Percentiles rank a stretch among this genome's conserved stretches.
These are phyloP conservation scores for Bemisia tabaci DNA, from an alignment of 1,140 invertebrate species.

Conservation along the genomic window DNA sequence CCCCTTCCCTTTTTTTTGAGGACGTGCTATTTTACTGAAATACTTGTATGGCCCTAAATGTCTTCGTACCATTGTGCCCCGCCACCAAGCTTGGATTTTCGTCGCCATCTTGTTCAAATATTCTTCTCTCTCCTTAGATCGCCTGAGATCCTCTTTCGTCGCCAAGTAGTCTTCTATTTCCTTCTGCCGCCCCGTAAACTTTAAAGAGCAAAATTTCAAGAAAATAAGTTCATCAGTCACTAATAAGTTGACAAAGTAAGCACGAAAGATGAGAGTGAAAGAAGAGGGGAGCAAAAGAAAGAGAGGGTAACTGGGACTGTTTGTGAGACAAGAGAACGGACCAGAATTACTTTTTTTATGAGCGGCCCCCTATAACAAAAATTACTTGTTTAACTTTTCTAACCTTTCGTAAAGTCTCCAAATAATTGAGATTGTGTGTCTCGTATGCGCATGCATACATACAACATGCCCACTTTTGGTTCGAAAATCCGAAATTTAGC, in stretches of 20 bases:
- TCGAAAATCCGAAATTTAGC: too few relatives aligned
- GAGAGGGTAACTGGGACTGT: too few relatives aligned
- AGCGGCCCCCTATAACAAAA: background rate
- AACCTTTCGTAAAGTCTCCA: too few relatives aligned
- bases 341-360: background rate
- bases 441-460: too few relatives aligned
- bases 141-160: slow-evolving; percentile 11
- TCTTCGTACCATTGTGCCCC: slow-evolving; percentile 48
- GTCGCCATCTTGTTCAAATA: slow-evolving; percentile 24
- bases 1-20: slow-evolving; percentile 6
- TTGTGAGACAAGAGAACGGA: background rate
- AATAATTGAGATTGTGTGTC: too few relatives aligned
- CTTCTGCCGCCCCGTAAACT: slow-evolving; percentile 14
- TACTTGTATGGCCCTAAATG: slow-evolving; percentile 42
- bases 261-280: too few relatives aligned
- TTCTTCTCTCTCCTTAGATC: slow-evolving; percentile 12
- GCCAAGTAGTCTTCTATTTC: slow-evolving; percentile 15
- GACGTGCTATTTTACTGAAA: background rate
- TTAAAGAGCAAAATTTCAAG: background rate
- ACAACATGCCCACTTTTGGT: too few relatives aligned
- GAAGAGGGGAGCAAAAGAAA: too few relatives aligned
- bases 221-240: background rate
- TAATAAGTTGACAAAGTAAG: background rate
- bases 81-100: slow-evolving; percentile 52
- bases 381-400: too few relatives aligned